Base-by-base conservation (phyloP, 2,113 vertebrate species). In the Entomyzon cyanotis region DNA sequence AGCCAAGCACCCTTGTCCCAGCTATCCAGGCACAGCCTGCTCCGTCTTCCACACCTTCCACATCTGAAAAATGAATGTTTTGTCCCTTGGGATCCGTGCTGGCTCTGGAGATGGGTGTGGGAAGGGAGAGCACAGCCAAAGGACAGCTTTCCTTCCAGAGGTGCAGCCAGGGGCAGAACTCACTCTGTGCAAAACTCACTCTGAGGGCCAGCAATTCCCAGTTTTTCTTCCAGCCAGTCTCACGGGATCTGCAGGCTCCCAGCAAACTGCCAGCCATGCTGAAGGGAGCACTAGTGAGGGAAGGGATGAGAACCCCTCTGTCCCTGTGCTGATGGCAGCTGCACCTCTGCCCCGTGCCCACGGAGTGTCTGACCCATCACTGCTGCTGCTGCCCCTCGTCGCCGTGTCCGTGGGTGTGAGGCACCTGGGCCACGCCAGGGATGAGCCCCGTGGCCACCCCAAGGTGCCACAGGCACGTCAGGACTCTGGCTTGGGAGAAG, bases 401-500 rank as follows among this genome's bases (percentile, higher is more conserved):
- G 3, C n/a, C 14, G 3, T 10, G 24, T 15, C 37, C 17, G 0
- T 1, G 4, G 0, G 37, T 3, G 11, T 3, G 41, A 8, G 74
- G 80, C 59, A 5, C 55, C 22, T 0, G 44, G 55, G 42, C 63
- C 25, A 0, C 0, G 3, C 4, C 2, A 2, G 4, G 24, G 23
- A 9, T 10, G 1, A 15, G 23, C 4, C 71, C 67, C 1, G 7
- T 5, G 60, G 69, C 35, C 47, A 27, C 11, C 42, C 59, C 14
- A 0, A 11, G 47, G 37, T 4, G 42, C 88, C 25, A 0, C 31
- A 1, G 10, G 13, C 49, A 1, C 0, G 2, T 6, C 53, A 5
- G 69, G 55, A 1, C 15, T 0, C 28, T 2, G 31, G 3, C 23
- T 2, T 5, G 5, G 16, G 9, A 7, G 28, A 15, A 31, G 22